Percentiles rank a stretch among this genome's conserved stretches.
phyloP scores from a whole-genome alignment of 2,113 vertebrate genomes.

The Tachuris rubrigastra region DNA sequence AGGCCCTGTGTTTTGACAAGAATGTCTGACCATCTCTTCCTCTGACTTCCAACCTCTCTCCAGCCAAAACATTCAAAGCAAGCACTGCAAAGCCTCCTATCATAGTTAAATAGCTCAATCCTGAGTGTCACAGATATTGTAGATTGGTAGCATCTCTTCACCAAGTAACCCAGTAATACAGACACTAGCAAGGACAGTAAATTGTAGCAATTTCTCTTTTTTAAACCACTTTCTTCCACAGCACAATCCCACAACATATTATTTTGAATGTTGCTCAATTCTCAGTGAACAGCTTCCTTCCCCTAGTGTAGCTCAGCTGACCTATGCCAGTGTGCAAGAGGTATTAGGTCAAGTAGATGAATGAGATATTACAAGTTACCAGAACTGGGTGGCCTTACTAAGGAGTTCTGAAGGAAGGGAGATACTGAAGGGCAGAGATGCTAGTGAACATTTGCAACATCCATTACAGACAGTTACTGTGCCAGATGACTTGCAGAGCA shows the following conservation, averaged over 20 bases:
- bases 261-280: background rate
- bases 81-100: background rate
- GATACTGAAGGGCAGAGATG: background rate
- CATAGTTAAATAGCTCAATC: background rate
- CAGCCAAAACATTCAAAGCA: background rate
- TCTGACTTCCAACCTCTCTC: background rate
- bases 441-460: background rate
- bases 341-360: background rate
- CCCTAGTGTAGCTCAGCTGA: background rate
- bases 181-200: background rate
- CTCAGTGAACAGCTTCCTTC: background rate
- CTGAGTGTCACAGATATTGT: background rate
- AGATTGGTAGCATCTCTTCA: background rate
- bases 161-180: background rate
- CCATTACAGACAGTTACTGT: background rate
- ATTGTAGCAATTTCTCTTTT: background rate
- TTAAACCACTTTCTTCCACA: background rate
- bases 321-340: background rate
- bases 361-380: background rate
- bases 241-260: background rate
- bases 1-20: background rate
- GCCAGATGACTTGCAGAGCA: background rate
- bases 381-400: background rate
- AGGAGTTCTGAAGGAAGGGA: background rate
- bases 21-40: background rate